These are phyloP conservation scores for Nysson spinosus DNA, from an alignment of 2,888 invertebrate genomes.

Conservation along the genomic window DNA sequence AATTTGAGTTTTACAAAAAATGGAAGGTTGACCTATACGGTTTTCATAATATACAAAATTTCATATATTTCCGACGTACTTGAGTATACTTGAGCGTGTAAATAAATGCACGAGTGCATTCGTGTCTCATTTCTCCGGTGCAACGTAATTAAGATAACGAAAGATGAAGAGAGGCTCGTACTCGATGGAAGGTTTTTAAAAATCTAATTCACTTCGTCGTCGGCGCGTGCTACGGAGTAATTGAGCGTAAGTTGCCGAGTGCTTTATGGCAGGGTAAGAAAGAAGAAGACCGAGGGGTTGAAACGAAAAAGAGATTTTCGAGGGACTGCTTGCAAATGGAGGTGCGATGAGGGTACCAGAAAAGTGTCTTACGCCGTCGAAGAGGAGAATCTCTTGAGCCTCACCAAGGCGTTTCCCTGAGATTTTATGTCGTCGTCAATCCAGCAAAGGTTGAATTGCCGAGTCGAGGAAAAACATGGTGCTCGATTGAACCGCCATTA, in stretches of 20 bases:
- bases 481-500: constrained; percentile 42
- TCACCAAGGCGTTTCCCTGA: constrained; percentile 26
- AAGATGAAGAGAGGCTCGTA: constrained; percentile 4
- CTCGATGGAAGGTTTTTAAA: constrained; percentile 22
- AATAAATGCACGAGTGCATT: neutral
- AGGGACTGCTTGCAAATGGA: constrained; percentile 40
- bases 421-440: constrained; percentile 23
- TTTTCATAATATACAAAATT: no score
- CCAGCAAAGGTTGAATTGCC: constrained; percentile 9
- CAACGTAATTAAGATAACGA: constrained; percentile 40
- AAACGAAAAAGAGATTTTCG: constrained; percentile 33
- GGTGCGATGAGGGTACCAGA: constrained; percentile 46
- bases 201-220: constrained; percentile 52
- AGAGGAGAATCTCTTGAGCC: constrained; percentile 25
- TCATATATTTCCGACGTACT: no score
- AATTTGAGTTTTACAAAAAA: no score
- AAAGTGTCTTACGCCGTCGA: constrained; percentile 29
- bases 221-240: constrained; percentile 50
- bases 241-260: constrained; percentile 53
- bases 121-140: neutral
- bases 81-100: neutral
- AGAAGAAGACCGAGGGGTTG: constrained; percentile 1
- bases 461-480: constrained; percentile 20
- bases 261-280: constrained; percentile 27
- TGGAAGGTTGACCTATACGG: no score